These are phyloP conservation scores for Muscidifurax raptorellus DNA, from an alignment of 1,140 invertebrate species.

Conservation along the genomic window DNA sequence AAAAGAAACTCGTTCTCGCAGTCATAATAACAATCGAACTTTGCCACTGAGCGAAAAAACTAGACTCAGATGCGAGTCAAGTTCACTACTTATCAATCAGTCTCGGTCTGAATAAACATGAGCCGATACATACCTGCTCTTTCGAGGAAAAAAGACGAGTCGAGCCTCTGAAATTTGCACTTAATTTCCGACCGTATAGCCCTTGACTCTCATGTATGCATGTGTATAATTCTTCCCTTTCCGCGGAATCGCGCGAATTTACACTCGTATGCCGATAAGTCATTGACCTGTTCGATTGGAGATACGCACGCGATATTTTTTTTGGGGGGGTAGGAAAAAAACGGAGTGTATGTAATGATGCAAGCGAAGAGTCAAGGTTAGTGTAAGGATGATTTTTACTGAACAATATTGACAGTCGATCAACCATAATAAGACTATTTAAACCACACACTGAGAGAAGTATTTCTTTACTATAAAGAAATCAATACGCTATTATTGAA, in stretches of 20 bases:
- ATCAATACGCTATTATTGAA: no score
- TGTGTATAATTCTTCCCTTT: slow-evolving; percentile 14
- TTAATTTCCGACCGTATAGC: slow-evolving; percentile 13
- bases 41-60: background rate
- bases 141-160: slow-evolving; percentile 14
- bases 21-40: background rate
- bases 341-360: no score
- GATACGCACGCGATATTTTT: background rate
- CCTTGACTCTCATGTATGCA: no score
- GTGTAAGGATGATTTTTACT: no score
- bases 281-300: background rate
- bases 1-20: background rate
- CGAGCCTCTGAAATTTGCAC: slow-evolving; percentile 16
- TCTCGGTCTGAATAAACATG: slow-evolving; percentile 14
- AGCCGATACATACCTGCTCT: slow-evolving; percentile 1
- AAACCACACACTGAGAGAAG: no score
- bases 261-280: slow-evolving; percentile 3
- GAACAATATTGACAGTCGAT: no score
- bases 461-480: no score
- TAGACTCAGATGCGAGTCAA: background rate
- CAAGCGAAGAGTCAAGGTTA: no score
- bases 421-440: no score
- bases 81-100: slow-evolving; percentile 21
- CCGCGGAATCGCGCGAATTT: background rate
- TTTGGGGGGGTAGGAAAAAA: no score